Percentiles rank a stretch among this genome's conserved stretches.
phyloP scores from a whole-genome alignment of 2,888 invertebrate genomes.

The Agrotis exclamationis region DNA sequence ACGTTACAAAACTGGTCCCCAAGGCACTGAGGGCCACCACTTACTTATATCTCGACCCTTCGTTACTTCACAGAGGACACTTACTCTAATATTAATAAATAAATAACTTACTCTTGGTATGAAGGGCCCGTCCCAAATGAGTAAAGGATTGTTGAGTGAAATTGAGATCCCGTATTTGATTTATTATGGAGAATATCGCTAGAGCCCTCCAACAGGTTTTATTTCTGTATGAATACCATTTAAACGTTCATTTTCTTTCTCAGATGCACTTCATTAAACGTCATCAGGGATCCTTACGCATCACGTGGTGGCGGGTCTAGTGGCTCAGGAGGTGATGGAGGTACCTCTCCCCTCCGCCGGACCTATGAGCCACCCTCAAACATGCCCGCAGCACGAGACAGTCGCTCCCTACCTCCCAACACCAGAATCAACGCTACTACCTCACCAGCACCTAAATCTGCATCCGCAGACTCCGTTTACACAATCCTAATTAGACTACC shows the following conservation, averaged over 20 bases:
- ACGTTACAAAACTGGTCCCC: conserved; percentile 29
- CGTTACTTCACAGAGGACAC: conserved; percentile 20
- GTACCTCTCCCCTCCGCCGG: conserved; percentile 88
- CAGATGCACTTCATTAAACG: conserved; percentile 96
- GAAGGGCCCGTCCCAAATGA: neutral
- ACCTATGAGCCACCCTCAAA: conserved; percentile 83
- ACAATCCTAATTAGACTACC: conserved; percentile 98
- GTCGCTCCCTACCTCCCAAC: conserved; percentile 92
- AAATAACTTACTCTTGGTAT: conserved; percentile 30
- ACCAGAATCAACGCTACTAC: conserved; percentile 92
- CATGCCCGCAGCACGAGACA: conserved; percentile 89
- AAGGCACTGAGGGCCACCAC: conserved; percentile 12
- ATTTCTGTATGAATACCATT: neutral
- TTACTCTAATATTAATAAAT: conserved; percentile 36
- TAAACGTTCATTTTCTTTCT: conserved; percentile 36
- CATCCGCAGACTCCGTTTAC: conserved; percentile 95
- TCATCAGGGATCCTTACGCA: conserved; percentile 94
- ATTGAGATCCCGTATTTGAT: conserved; percentile 22
- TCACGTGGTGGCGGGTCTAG: conserved; percentile 89
- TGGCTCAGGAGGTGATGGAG: conserved; percentile 85
- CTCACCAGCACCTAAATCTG: conserved; percentile 89
- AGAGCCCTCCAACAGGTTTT: neutral
- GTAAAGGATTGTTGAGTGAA: conserved; percentile 18
- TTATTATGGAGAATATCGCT: neutral
- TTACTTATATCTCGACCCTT: conserved; percentile 31